Evolutionary conservation across 2,113 vertebrate genomes (phyloP).

Genomic region (Bubo scandiacus): DNA sequence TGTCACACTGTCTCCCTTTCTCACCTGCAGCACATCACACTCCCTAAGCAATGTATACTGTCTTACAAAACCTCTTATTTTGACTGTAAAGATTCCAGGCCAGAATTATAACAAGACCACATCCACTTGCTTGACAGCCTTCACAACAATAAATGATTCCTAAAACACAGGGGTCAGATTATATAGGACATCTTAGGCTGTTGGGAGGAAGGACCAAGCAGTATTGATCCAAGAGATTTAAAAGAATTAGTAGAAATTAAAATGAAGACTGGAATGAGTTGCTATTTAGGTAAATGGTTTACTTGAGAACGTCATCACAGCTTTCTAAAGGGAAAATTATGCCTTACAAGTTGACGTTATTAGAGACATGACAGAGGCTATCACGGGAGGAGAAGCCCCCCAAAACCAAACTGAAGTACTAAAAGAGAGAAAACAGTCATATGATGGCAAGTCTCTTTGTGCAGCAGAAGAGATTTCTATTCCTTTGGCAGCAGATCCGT

Average conservation of each 20-base stretch:
- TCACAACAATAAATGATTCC: not conserved
- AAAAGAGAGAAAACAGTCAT: not conserved
- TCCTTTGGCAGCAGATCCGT: not conserved
- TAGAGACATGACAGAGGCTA: not conserved
- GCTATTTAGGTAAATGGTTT: not conserved
- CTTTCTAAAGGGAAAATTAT: not conserved
- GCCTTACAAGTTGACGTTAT: not conserved
- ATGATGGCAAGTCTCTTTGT: not conserved
- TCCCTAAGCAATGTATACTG: not conserved
- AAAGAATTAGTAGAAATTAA: not conserved
- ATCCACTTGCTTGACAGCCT: not conserved
- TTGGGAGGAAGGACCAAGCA: not conserved
- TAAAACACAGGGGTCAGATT: not conserved
- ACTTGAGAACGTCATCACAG: not conserved
- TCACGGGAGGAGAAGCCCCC: not conserved
- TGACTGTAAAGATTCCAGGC: not conserved
- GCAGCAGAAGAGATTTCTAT: not conserved
- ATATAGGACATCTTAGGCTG: not conserved
- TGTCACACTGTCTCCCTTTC: not conserved
- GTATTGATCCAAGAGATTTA: not conserved
- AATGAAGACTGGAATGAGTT: not conserved
- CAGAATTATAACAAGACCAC: not conserved
- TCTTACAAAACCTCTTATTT: not conserved
- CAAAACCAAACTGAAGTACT: not conserved
- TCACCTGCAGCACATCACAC: not conserved